Evolutionary conservation across 2,797 vertebrate species (phyloP), one percentile per base, ranked within the genome.

Genomic region (Tamandua tetradactyla): DNA sequence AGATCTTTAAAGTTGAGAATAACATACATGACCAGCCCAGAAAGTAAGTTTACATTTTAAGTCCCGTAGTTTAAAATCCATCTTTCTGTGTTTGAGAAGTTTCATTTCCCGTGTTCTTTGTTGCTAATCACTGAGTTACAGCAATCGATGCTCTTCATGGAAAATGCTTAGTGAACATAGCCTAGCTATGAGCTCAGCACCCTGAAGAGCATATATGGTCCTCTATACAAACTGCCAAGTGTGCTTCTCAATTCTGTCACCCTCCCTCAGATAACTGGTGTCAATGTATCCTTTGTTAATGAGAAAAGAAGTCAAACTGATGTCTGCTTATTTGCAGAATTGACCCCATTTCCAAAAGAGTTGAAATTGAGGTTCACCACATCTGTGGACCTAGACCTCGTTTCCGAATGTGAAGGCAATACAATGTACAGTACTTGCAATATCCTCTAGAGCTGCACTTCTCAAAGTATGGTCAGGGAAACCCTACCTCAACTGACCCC

Each of bases 31-130:
- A 89, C 83, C 32, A 79, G 85, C 75, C 47, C 72, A 86, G 71
- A 71, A 87, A 79, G 42, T 40, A n/a, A 32, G 74, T 92, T 96
- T 87, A 90, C 72, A 94, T 92, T 92, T 91, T 66, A 69, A 95
- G 66, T 82, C 49, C 66, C 80, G 12, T 57, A 49, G 61, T 94
- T 96, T 93, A 91, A 62, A 78, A 55, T 71, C 78, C 80, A 40
- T 72, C 78, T 93, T 35, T 92, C 82, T 68, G 86, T 69, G 85
- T 83, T 93, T 86, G 64, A 82, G 81, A 18, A 86, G 84, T 96
- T 94, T 88, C 72, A 79, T 61, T 93, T 44, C 71, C 35, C 32
- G 4, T 89, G 59, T 66, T 86, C 44, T 79, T 78, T 61, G 74
- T 83, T 68, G 78, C 80, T 44, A 61, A 71, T 25, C 44, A 72